Evolutionary conservation across 1,140 invertebrate genomes (phyloP).

Genomic region (Rhyacophila brunnea): DNA sequence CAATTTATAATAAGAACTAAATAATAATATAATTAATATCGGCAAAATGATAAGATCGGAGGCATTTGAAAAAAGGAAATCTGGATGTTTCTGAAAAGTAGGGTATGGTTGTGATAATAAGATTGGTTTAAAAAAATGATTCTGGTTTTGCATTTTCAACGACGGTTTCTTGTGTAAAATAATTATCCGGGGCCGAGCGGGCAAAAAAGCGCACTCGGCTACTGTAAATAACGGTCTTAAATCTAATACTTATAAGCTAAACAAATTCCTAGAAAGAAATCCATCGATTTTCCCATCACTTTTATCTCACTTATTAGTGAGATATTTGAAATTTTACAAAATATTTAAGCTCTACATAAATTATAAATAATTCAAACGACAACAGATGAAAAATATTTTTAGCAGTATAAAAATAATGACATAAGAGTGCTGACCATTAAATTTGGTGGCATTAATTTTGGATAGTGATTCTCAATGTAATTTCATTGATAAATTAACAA

Average conservation of each 20-base stretch:
- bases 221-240: constrained; percentile 19
- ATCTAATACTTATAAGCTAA: background rate
- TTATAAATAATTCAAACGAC: background rate
- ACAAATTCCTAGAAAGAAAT: background rate
- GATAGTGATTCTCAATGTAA: too few species aligned
- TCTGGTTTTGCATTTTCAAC: constrained; percentile 8
- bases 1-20: background rate
- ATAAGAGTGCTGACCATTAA: too few species aligned
- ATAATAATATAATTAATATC: too few species aligned
- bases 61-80: background rate
- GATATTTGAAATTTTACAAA: too few species aligned
- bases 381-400: too few species aligned
- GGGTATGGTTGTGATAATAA: background rate
- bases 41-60: too few species aligned
- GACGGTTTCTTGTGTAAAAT: constrained; percentile 11
- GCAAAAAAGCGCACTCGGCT: constrained; percentile 19
- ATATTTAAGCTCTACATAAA: background rate
- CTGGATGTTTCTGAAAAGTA: background rate
- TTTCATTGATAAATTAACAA: too few species aligned
- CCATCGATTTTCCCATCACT: background rate
- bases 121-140: background rate
- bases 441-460: too few species aligned
- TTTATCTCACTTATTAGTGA: too few species aligned
- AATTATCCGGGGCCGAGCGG: constrained; percentile 8
- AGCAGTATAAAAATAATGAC: too few species aligned